These are phyloP conservation scores for Syngnathoides biaculeatus DNA, from an alignment of 2,113 vertebrate genomes.

Conservation along the genomic window DNA sequence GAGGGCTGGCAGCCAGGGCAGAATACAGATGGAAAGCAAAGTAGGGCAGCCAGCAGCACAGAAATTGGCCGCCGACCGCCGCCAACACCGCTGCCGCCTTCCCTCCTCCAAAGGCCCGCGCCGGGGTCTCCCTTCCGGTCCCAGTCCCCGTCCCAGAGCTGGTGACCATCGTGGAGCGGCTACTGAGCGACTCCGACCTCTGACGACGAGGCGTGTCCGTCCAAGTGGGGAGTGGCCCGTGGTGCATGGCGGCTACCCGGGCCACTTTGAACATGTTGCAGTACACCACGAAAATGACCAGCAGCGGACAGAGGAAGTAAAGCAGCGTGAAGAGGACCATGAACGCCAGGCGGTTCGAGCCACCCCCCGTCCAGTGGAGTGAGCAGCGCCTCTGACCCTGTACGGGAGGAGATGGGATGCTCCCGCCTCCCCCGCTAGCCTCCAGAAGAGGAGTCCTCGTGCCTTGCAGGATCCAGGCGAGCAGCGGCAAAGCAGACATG, in stretches of 20 bases:
- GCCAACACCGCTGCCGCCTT: constrained; percentile 89
- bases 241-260: constrained; percentile 93
- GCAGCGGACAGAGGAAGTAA: constrained; percentile 89
- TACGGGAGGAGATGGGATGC: constrained; percentile 32
- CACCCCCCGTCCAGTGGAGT: constrained; percentile 85
- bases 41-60: constrained; percentile 96
- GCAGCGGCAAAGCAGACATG: constrained; percentile 86
- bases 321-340: constrained; percentile 88
- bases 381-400: constrained; percentile 80
- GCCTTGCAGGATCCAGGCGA: constrained; percentile 85
- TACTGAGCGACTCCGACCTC: constrained; percentile 90
- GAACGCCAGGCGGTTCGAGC: constrained; percentile 87
- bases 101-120: constrained; percentile 87
- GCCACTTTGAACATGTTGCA: constrained; percentile 99
- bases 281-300: constrained; percentile 93
- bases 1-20: constrained; percentile 78
- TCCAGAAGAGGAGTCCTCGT: constrained; percentile 60
- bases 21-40: constrained; percentile 95
- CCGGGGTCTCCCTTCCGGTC: constrained; percentile 80
- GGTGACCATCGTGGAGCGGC: constrained; percentile 93
- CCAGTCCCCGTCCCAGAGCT: constrained; percentile 76
- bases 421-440: constrained; percentile 38
- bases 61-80: constrained; percentile 92
- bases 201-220: constrained; percentile 87
- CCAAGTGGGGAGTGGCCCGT: constrained; percentile 90